Evolutionary conservation across 1,140 invertebrate genomes (phyloP).

Genomic region (Apis laboriosa): DNA sequence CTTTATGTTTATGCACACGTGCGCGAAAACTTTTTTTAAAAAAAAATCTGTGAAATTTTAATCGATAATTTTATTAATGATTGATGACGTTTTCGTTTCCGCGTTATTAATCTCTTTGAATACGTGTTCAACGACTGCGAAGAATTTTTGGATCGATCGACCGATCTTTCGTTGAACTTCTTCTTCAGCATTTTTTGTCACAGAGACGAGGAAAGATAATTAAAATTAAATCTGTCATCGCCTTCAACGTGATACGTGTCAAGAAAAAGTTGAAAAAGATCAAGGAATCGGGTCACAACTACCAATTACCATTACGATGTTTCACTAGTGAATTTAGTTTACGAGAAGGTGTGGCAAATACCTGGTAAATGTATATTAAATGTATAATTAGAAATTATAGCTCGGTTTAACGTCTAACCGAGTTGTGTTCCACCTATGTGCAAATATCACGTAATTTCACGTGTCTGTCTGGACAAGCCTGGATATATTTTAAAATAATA

Average conservation of each 20-base stretch:
- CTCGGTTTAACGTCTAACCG: conserved; percentile 42
- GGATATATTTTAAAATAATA: not conserved
- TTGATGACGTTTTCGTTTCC: too few species aligned
- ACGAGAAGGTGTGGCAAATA: not conserved
- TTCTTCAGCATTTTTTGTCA: too few species aligned
- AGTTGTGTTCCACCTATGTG: not conserved
- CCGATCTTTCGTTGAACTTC: not conserved
- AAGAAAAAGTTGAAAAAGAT: not conserved
- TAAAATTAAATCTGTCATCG: not conserved
- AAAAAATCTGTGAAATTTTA: not conserved
- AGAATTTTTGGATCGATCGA: not conserved
- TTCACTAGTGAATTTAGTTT: conserved; percentile 12
- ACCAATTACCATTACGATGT: not conserved
- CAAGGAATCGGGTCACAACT: not conserved
- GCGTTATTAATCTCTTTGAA: not conserved
- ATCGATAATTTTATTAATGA: not conserved
- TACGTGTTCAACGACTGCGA: not conserved
- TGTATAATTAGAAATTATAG: conserved; percentile 63
- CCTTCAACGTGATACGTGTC: not conserved
- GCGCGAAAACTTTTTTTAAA: too few species aligned
- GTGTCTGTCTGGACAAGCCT: not conserved
- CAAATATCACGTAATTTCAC: not conserved
- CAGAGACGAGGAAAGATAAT: too few species aligned
- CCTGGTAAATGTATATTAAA: not conserved
- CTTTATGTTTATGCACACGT: too few species aligned